Conservation (phyloP, 2,797 vertebrate species). For the Esox lucius region DNA sequence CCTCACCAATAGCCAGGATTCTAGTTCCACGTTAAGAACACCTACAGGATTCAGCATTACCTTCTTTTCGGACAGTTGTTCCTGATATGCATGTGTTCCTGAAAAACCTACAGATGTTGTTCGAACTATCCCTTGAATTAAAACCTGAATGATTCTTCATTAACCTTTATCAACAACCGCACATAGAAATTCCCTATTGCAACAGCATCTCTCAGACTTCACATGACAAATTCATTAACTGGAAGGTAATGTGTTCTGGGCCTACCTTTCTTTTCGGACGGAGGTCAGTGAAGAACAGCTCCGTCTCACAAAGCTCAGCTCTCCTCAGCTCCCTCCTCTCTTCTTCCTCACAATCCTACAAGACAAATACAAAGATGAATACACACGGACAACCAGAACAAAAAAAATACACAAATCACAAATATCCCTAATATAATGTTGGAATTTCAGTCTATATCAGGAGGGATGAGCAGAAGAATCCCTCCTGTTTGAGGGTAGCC, state of each 20-base stretch:
- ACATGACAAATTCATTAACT: background rate
- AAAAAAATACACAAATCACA: background rate
- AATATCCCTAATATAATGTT: background rate
- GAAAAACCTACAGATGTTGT: too few relatives aligned
- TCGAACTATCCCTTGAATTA: too few relatives aligned
- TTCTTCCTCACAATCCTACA: conserved; percentile 68
- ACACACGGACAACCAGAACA: background rate
- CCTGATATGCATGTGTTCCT: too few relatives aligned
- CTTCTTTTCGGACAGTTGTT: too few relatives aligned
- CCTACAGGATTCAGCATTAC: too few relatives aligned
- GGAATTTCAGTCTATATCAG: background rate
- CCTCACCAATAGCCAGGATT: too few relatives aligned
- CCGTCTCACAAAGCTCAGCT: conserved; percentile 55
- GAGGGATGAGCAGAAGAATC: conserved; percentile 8
- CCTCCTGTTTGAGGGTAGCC: conserved; percentile 48
- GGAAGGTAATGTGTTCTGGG: background rate
- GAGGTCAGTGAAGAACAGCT: conserved; percentile 57
- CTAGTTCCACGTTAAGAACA: too few relatives aligned
- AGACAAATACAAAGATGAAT: conserved; percentile 32
- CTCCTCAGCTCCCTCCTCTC: conserved; percentile 56
- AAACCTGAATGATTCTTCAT: too few relatives aligned
- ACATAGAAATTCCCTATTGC: too few relatives aligned
- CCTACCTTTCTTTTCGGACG: conserved; percentile 62
- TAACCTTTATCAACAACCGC: too few relatives aligned
- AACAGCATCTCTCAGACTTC: background rate